These are phyloP conservation scores for Baryphthengus martii DNA, from an alignment of 2,113 vertebrate species.

Conservation along the genomic window DNA sequence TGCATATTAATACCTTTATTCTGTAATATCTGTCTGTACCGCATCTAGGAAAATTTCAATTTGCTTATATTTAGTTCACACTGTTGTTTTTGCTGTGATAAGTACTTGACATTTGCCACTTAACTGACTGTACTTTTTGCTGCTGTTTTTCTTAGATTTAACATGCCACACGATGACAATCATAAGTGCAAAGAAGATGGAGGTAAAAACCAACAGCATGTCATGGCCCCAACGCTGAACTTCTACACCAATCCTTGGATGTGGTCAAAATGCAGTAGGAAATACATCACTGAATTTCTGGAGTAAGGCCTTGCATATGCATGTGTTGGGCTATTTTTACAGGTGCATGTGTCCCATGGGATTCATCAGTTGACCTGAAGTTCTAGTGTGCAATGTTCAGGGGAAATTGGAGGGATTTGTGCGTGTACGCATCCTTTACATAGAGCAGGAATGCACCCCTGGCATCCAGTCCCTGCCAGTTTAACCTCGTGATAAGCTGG, in stretches of 20 bases:
- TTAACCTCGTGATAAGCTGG: conserved; percentile 54
- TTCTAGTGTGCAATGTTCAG: neutral
- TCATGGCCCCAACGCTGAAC: conserved; percentile 96
- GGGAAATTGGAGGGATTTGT: neutral
- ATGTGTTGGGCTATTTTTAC: neutral
- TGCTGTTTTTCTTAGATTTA: conserved; percentile 81
- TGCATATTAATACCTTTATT: neutral
- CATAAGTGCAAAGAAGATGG: conserved; percentile 96
- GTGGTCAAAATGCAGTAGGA: conserved; percentile 98
- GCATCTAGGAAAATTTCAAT: neutral
- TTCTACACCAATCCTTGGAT: conserved; percentile 99
- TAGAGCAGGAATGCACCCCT: conserved; percentile 11
- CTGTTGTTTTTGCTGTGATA: neutral
- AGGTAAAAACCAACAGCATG: conserved; percentile 91
- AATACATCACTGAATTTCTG: conserved; percentile 98
- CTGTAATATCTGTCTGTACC: neutral
- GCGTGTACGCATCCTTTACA: neutral
- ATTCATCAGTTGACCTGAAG: neutral
- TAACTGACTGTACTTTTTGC: neutral
- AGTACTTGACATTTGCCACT: neutral
- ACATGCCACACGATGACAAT: conserved; percentile 98
- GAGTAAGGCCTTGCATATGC: conserved; percentile 82
- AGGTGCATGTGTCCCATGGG: neutral
- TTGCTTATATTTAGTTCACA: neutral
- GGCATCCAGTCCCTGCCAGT: conserved; percentile 21